These are phyloP conservation scores for Laupala kohalensis DNA, from an alignment of 1,140 invertebrate genomes.

Conservation along the genomic window DNA sequence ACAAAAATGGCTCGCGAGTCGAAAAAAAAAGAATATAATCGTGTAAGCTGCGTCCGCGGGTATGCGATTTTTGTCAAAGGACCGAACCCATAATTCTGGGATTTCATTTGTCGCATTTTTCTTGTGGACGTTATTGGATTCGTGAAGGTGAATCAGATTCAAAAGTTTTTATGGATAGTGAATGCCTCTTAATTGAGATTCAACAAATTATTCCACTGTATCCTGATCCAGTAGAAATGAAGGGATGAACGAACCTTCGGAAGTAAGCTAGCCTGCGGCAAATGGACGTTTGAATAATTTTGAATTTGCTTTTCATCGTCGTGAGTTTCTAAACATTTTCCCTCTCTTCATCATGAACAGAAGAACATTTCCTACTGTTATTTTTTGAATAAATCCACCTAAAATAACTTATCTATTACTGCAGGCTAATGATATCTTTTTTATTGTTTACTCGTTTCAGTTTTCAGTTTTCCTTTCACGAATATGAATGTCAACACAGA, in stretches of 20 bases:
- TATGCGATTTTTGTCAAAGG: background rate
- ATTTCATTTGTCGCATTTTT: background rate
- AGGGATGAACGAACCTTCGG: background rate
- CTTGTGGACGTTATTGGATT: background rate
- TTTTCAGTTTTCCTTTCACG: background rate
- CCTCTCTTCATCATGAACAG: background rate
- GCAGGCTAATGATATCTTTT: background rate
- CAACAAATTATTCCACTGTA: background rate
- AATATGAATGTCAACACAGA: background rate
- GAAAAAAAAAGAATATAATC: background rate
- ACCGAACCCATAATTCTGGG: background rate
- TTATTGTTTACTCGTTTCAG: background rate
- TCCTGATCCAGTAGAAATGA: background rate
- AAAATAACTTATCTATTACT: background rate
- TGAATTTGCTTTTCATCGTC: background rate
- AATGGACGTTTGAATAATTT: background rate
- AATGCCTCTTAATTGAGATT: background rate
- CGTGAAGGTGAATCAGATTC: background rate
- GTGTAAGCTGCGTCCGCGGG: background rate
- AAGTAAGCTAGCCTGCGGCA: background rate
- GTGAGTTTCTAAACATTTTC: too few relatives aligned
- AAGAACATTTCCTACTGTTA: background rate
- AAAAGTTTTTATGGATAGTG: background rate
- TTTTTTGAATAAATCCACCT: background rate
- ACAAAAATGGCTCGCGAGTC: background rate